Base-by-base conservation (phyloP, 2,888 invertebrate species). In the Serrognathus titanus region DNA sequence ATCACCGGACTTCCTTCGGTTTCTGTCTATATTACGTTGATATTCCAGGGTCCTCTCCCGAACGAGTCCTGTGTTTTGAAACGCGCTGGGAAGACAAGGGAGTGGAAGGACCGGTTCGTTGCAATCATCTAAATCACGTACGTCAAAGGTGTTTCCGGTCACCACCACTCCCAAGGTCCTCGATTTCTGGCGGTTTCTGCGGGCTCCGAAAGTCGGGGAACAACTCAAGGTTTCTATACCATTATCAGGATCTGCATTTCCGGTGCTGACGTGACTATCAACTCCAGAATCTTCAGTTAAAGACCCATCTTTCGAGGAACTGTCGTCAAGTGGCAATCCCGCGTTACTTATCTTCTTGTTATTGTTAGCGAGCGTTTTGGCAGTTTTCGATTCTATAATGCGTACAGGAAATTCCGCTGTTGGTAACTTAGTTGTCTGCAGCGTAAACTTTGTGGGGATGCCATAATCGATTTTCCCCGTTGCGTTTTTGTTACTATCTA, bases 121-220 rank as follows among this genome's bases (percentile, higher is more conserved):
- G 69, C 78, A 76, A 65, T 81, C 81, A 41, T 83, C 82, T 48
- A 87, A 77, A 69, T 91, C 90, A 31, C 86, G 78, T 2, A 91
- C 85, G 64, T 91, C 90, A 75, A 91, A 92, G 63, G 83, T 87
- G 69, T 89, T 88, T 46, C 86, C 87, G 40, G 82, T 83, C 77
- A 90, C 85, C 37, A 89, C 84, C 83, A 90, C 86, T 74, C 89
- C 86, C 41, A 90, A 76, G 71, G 87, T 88, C 49, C 90, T 80
- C 85, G 59, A 87, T 83, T 6, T 82, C 76, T 46, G 67, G 61
- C 46, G 70, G n/a, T 41, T 49, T 31, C 36, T 59, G 10, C 51
- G 53, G 16, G 47, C 31, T 12, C 13, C 43, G n/a, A 71, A 71
- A 24, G 72, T 73, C 4, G 76, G 70, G 0, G 77, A 75, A 16